phyloP scores from a whole-genome alignment of 2,113 vertebrate species.

The Hippolais icterina region DNA sequence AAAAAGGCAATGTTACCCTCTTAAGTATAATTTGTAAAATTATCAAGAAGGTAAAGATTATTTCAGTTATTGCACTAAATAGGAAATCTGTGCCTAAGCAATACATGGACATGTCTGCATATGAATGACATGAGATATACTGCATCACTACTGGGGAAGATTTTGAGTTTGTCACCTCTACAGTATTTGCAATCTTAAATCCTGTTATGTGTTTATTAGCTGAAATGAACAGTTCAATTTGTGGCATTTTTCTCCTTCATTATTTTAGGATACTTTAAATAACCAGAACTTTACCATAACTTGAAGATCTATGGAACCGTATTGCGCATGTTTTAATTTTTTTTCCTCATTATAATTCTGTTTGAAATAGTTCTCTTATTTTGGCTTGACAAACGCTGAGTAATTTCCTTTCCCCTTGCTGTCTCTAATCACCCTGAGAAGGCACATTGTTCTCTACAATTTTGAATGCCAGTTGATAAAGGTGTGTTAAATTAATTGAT shows the following conservation, averaged over 20 bases:
- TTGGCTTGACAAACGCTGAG: not conserved
- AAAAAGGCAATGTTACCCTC: not conserved
- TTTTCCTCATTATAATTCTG: not conserved
- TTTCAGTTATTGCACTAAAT: not conserved
- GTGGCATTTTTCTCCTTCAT: not conserved
- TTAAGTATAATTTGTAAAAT: not conserved
- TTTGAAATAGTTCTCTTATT: not conserved
- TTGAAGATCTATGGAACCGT: not conserved
- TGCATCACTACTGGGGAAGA: not conserved
- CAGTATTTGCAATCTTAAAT: not conserved
- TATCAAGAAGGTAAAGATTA: not conserved
- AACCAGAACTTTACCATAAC: not conserved
- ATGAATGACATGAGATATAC: not conserved
- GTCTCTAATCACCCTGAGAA: not conserved
- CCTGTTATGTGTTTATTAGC: not conserved
- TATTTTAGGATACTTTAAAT: not conserved
- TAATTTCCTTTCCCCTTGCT: not conserved
- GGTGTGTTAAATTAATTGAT: not conserved
- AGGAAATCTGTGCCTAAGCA: not conserved
- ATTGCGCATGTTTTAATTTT: accelerated
- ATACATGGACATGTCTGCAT: not conserved
- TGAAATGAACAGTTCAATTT: not conserved
- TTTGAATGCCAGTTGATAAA: not conserved
- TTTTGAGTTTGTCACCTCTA: not conserved
- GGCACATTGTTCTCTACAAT: not conserved